Base-by-base conservation (phyloP, 2,888 invertebrate genomes). In the Apotomis betuletana region DNA sequence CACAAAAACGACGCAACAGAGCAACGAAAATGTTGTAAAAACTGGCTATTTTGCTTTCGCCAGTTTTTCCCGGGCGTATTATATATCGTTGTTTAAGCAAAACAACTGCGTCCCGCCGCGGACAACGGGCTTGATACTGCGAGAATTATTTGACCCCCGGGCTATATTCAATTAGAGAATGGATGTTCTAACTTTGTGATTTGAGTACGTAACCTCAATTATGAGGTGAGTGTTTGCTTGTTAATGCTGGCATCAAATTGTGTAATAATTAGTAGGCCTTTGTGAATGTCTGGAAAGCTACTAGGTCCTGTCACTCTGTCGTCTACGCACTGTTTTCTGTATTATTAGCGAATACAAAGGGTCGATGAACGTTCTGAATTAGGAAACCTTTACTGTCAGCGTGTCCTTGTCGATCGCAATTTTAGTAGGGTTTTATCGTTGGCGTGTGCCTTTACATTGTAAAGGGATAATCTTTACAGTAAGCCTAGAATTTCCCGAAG, bases 71-170 rank as follows among this genome's bases (percentile, higher is more conserved):
- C 67, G 44, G 52, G 57, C 44, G 71, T 71, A 62, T 71, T 71
- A 71, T 71, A 71, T 71, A 71, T 71, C 71, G 67, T 71, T 41
- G 67, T 71, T 69, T 67, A 71, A 67, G 67, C 71, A 71, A 71
- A 71, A 71, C 71, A 71, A 71, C 67, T 62, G 67, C n/a, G 70
- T 54, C 67, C 63, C 54, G 15, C 38, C 46, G 64, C 51, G 71
- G 62, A 67, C 62, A 46, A 46, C 46, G 55, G 58, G 36, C 62
- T 46, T 15, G 67, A 71, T 71, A 61, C 41, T 49, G 52, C 67
- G 60, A 61, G 58, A 71, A 44, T 67, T 71, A 71, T 71, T 71
- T 44, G 36, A 58, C 71, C 52, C 71, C n/a, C 44, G 71, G 71
- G 71, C 41, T 71, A 13, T 67, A 71, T 71, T 71, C 67, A 71